Conservation (phyloP, 92 coral and sea anemone genomes). For the Meandrina meandrites region DNA sequence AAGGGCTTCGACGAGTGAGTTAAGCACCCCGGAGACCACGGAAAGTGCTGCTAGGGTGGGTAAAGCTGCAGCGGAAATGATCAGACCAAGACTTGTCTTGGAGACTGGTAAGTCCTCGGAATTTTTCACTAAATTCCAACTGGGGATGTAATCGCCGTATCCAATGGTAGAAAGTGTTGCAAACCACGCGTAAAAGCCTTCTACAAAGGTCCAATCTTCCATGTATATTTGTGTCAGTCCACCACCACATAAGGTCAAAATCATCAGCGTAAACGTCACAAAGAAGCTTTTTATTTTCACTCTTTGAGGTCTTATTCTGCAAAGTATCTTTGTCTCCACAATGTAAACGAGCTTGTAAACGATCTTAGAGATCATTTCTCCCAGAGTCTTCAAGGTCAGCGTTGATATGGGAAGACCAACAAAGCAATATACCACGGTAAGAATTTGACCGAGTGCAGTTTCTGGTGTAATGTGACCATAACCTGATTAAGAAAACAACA, state of each 20-base stretch:
- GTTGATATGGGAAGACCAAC: slow-evolving; percentile 51
- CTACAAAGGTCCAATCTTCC: slow-evolving; percentile 26
- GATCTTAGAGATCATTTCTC: slow-evolving; percentile 22
- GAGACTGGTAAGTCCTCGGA: neutral
- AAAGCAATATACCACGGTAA: slow-evolving; percentile 37
- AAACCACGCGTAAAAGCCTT: slow-evolving; percentile 33
- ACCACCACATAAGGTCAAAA: neutral
- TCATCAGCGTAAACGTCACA: neutral
- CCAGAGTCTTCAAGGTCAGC: slow-evolving; percentile 44
- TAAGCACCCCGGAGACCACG: slow-evolving; percentile 17
- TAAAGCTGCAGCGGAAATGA: neutral
- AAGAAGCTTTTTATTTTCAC: slow-evolving; percentile 12
- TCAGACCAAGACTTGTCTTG: neutral
- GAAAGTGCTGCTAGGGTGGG: slow-evolving; percentile 16
- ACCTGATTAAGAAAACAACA: neutral
- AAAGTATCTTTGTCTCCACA: neutral
- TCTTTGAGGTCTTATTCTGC: neutral
- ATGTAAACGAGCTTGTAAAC: neutral
- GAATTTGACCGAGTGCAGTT: slow-evolving; percentile 44
- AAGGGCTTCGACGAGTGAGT: slow-evolving; percentile 19
- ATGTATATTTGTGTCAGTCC: neutral
- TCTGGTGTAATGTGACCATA: slow-evolving; percentile 39
- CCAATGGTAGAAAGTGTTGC: slow-evolving; percentile 26
- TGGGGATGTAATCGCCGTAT: slow-evolving; percentile 27
- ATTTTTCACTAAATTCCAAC: neutral